Conservation (phyloP, 1,140 invertebrate species). For the Dendrolimus punctatus region DNA sequence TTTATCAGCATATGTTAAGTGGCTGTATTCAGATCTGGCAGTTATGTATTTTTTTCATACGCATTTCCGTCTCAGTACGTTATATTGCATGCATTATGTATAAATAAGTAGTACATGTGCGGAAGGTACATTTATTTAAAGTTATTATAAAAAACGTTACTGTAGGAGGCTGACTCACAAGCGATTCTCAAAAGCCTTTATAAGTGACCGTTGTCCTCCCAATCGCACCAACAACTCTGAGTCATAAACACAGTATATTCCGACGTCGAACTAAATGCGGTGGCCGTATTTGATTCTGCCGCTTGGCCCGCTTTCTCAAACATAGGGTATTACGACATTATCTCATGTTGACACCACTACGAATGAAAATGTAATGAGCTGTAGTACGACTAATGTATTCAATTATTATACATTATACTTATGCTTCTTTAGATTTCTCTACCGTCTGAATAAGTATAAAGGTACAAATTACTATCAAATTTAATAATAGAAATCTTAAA, state of each 20-base stretch:
- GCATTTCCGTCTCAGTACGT: too few species aligned
- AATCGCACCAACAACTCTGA: constrained; percentile 13
- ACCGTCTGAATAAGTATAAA: too few species aligned
- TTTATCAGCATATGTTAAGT: too few species aligned
- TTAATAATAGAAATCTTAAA: too few species aligned
- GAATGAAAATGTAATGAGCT: too few species aligned
- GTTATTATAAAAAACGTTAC: not conserved
- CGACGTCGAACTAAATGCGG: constrained; percentile 5
- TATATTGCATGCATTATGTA: constrained; percentile 1
- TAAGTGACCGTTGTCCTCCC: constrained; percentile 8
- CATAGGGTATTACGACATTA: constrained; percentile 9
- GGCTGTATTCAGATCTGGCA: too few species aligned
- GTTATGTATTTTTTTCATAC: too few species aligned
- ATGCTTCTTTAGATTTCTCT: too few species aligned
- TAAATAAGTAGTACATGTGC: too few species aligned
- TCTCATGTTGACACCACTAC: not conserved
- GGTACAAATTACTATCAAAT: too few species aligned
- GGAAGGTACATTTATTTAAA: not conserved
- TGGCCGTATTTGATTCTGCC: constrained; percentile 9
- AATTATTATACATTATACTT: too few species aligned
- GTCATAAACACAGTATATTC: constrained; percentile 7
- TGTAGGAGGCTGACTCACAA: constrained; percentile 3
- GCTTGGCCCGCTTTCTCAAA: constrained; percentile 11
- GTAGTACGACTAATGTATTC: too few species aligned
- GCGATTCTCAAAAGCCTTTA: constrained; percentile 7